A percentile compares a stretch with the other conserved stretches of the same genome.
These are phyloP conservation scores for Himalopsyche anomala DNA, from an alignment of 2,888 invertebrate genomes.

Conservation along the genomic window DNA sequence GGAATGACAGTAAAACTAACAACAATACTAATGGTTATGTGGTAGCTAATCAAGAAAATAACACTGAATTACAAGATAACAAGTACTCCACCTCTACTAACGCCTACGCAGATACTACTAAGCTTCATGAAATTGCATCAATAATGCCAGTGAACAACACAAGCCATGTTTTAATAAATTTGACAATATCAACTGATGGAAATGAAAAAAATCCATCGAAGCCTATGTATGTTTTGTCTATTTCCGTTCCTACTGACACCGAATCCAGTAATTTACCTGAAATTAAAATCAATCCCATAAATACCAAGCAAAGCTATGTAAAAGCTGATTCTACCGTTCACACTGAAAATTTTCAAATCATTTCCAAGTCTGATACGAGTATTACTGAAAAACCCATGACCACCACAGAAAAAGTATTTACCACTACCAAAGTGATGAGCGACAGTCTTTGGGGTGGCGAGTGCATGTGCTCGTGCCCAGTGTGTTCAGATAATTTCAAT, in stretches of 20 bases:
- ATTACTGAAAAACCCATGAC: constrained; percentile 65
- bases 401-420: constrained; percentile 67
- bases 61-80: constrained; percentile 60
- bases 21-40: constrained; percentile 56
- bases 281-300: constrained; percentile 77
- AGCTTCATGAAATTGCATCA: constrained; percentile 50
- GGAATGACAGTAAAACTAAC: constrained; percentile 52
- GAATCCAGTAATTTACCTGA: constrained; percentile 76
- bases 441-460: constrained; percentile 78
- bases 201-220: constrained; percentile 74
- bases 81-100: constrained; percentile 44
- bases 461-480: constrained; percentile 86
- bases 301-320: constrained; percentile 65
- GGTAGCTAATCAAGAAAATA: constrained; percentile 65
- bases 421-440: constrained; percentile 67
- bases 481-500: constrained; percentile 75
- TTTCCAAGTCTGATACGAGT: constrained; percentile 68
- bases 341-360: constrained; percentile 39
- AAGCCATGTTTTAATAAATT: constrained; percentile 86
- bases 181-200: constrained; percentile 86
- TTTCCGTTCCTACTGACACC: constrained; percentile 84
- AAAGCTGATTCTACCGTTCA: constrained; percentile 48
- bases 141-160: constrained; percentile 69
- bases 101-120: constrained; percentile 42
- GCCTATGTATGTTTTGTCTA: constrained; percentile 87